These are phyloP conservation scores for Megatriorchis doriae DNA, from an alignment of 2,113 vertebrate genomes.

Conservation along the genomic window DNA sequence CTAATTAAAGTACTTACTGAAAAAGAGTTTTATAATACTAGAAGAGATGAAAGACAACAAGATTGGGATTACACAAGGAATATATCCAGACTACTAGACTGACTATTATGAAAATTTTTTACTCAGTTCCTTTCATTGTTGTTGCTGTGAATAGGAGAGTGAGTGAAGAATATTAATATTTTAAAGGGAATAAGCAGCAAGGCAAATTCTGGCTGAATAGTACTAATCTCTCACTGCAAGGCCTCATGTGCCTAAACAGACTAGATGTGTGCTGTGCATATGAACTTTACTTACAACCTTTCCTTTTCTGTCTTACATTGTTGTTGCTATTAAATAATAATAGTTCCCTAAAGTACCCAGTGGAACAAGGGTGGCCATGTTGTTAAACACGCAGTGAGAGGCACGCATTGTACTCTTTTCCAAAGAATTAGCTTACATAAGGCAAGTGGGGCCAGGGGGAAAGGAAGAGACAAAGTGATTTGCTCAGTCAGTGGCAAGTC, in stretches of 20 bases:
- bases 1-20: neutral
- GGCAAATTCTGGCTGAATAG: neutral
- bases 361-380: neutral
- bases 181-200: constrained; percentile 9
- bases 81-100: neutral
- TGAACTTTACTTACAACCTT: neutral
- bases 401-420: neutral
- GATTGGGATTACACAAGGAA: neutral
- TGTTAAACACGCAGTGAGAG: neutral
- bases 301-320: neutral
- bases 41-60: neutral
- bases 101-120: neutral
- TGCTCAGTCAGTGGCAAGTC: neutral
- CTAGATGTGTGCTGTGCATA: neutral
- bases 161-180: constrained; percentile 24
- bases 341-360: neutral
- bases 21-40: neutral
- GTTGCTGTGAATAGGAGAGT: neutral
- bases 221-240: neutral
- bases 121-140: neutral
- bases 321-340: constrained; percentile 32
- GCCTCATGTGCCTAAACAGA: neutral
- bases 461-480: neutral
- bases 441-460: neutral
- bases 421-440: neutral